Conservation (phyloP, 2,888 invertebrate genomes). For the Lycocerus yunnanus region DNA sequence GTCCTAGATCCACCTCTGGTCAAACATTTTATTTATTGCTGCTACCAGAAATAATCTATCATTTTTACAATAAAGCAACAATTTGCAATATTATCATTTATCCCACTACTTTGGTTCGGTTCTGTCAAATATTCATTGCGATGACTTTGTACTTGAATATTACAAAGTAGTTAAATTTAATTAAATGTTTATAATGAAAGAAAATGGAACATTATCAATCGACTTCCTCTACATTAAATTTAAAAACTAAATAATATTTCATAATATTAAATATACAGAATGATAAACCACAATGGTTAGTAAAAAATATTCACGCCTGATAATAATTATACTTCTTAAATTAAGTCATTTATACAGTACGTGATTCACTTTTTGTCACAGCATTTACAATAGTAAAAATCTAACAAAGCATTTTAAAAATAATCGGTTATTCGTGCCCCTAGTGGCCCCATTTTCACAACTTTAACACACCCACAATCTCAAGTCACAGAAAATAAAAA, state of each 20-base stretch:
- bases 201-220: no score
- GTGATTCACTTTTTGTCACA: slow-evolving; percentile 22
- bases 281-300: neutral
- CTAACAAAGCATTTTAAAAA: slow-evolving; percentile 7
- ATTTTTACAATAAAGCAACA: no score
- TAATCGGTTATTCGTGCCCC: slow-evolving; percentile 23
- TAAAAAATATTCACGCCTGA: neutral
- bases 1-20: no score
- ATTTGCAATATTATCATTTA: no score
- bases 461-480: neutral
- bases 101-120: no score
- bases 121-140: no score
- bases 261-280: neutral
- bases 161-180: neutral
- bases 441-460: slow-evolving; percentile 30
- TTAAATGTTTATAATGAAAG: neutral
- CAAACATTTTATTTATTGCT: no score
- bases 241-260: neutral
- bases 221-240: neutral
- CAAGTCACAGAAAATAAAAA: neutral
- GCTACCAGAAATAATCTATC: no score
- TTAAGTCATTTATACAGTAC: slow-evolving; percentile 15
- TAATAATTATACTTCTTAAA: slow-evolving; percentile 4
- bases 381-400: slow-evolving; percentile 14
- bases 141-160: no score